Base-by-base conservation (phyloP, 64 coral and sea anemone species). In the Cladopsammia gracilis region DNA sequence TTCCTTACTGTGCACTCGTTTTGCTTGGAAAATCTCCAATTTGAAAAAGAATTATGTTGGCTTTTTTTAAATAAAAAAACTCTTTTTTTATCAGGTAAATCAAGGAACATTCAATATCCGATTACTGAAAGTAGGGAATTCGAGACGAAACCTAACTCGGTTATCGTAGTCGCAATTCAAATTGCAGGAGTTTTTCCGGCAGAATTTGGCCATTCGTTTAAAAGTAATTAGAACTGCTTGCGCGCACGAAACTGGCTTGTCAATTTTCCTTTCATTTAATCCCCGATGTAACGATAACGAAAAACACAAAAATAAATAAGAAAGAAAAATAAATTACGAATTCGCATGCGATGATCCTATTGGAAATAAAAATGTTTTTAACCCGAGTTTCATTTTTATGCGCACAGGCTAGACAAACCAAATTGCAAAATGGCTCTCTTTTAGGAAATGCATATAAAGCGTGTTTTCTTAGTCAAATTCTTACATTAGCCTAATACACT, bases 61-160 rank as follows among this genome's bases (percentile, higher is more conserved):
- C 34, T 66, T 48, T 47, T 49, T 47, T 11, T 4, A 45, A 57
- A 78, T 25, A 34, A 25, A 20, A 50, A 50, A 64, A 65, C 7
- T 25, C 20, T 54, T 22, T 12, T 12, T 56, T 54, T 24, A 12
- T 52, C 48, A 7, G 4, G 42, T 50, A 44, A 25, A 48, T 62
- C 62, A 68, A 50, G 8, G 44, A 8, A 49, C 44, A 52, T 64
- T 49, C 61, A 66, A 84, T 67, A 67, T 5, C 20, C 49, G 19
- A 19, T 34, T 23, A 24, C 13, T 44, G 6, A 46, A 46, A 19
- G 62, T 48, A 16, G 61, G 62, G 44, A 84, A 64, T 84, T 68
- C 80, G 80, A 84, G 61, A 67, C 80, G 80, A 84, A 84, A 84
- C 62, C 80, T 84, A 84, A 84, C 80, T 84, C 80, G 80, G 45